Conservation (phyloP, 2,113 vertebrate genomes). For the Tichodroma muraria region DNA sequence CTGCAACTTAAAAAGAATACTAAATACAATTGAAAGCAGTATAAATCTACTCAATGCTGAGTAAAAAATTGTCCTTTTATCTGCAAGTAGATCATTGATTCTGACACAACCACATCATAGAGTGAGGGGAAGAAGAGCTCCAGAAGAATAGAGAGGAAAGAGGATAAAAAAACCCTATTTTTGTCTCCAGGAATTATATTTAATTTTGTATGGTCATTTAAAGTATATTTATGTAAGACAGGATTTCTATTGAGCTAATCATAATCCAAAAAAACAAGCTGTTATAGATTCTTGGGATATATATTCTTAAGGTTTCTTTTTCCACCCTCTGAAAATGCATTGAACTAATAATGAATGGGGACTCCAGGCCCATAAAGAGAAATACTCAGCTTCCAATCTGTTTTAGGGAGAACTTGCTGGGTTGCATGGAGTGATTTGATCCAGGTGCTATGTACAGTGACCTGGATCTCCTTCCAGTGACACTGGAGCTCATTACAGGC, state of each 20-base stretch:
- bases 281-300: neutral
- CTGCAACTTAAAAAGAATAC: neutral
- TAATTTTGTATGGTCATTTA: neutral
- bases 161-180: neutral
- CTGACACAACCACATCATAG: neutral
- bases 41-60: neutral
- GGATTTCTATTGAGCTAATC: neutral
- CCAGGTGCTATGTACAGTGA: neutral
- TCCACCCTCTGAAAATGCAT: neutral
- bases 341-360: neutral
- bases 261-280: neutral
- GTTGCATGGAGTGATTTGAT: neutral
- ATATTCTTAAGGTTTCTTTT: neutral
- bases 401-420: neutral
- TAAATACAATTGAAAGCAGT: neutral
- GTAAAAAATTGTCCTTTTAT: neutral
- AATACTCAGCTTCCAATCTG: neutral
- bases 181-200: neutral
- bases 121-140: neutral
- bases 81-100: conserved; percentile 5
- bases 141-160: neutral
- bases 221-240: neutral
- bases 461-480: neutral
- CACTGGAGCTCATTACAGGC: neutral
- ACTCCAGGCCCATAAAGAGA: neutral